A percentile compares a stretch with the other conserved stretches of the same genome.
Evolutionary conservation across 2,113 vertebrate genomes (phyloP).

Genomic region (Salminus brasiliensis): DNA sequence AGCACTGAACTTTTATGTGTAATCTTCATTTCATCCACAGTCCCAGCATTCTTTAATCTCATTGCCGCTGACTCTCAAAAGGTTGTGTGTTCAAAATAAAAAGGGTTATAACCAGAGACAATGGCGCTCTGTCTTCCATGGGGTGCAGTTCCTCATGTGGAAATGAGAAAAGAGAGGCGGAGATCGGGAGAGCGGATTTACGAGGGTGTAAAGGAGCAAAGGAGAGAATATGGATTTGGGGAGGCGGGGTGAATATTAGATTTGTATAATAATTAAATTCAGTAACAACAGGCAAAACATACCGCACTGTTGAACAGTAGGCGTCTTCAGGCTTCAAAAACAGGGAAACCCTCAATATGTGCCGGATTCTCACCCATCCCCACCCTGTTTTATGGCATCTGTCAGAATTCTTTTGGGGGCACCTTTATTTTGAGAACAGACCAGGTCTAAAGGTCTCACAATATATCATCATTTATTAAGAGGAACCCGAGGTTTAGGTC

Average conservation of each 20-base stretch:
- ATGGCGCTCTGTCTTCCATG: slow-evolving; percentile 30
- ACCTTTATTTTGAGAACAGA: no score
- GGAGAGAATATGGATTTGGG: slow-evolving; percentile 10
- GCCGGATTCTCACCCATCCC: no score
- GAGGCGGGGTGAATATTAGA: background rate
- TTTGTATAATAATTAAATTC: no score
- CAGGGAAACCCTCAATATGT: no score
- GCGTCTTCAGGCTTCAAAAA: no score
- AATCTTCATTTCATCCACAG: slow-evolving; percentile 3
- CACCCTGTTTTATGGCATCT: no score
- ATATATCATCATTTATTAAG: no score
- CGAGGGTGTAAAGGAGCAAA: background rate
- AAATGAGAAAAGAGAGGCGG: background rate
- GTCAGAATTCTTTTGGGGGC: no score
- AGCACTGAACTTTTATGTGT: slow-evolving; percentile 12
- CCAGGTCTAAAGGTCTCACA: no score
- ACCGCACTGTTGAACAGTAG: no score
- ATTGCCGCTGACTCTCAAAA: background rate
- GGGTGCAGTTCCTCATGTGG: background rate
- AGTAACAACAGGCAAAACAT: no score
- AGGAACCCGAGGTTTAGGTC: no score
- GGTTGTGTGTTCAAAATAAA: slow-evolving; percentile 33
- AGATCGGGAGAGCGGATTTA: background rate
- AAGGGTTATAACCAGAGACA: slow-evolving; percentile 24
- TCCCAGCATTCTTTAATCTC: background rate